Evolutionary conservation across 2,888 invertebrate species (phyloP), one percentile per base, ranked within the genome.

Genomic region (Trachelus tabidus): DNA sequence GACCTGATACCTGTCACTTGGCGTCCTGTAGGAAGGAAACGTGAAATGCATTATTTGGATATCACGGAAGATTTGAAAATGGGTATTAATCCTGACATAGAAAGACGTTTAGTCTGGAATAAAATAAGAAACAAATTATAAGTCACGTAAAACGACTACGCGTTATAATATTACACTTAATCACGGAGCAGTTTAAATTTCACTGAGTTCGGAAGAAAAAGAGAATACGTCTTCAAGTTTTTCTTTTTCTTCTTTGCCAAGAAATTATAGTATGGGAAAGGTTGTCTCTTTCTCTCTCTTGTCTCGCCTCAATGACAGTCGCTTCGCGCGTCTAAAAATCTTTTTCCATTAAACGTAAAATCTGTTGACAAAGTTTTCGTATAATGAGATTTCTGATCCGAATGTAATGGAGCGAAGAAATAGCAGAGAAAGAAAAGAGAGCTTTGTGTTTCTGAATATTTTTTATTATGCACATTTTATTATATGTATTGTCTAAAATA

Each of bases 11-110:
- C 87, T 4, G 74, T 86, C 34, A 79, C 77, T 34, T 91, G 91
- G 91, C 76, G 82, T 40, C 87, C 90, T 3, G 11, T 90, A 2
- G 77, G 78, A 12, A 75, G 78, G 69, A 76, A 79, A n/a, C 81
- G 83, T 4, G 69, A 77, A 12, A 77, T 87, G 12, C 73, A 83
- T 75, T 89, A 85, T 76, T 34, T 91, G 74, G 80, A 87, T 33
- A 91, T 91, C 75, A 77, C 81, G 33, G 81, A 82, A 4, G 77
- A 86, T 40, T 82, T 89, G n/a, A 37, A 76, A 4, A 86, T 89
- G 85, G 78, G 87, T 12, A 56, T 78, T 11, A 76, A 78, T 1
- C 78, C 77, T 6, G 85, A 69, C 76, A 76, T 77, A 30, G 83
- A 83, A 30, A 77, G 81, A 34, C 74, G 34, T 23, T 81, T 69